phyloP scores from a whole-genome alignment of 2,888 invertebrate species.

The Trachelus stipa region DNA sequence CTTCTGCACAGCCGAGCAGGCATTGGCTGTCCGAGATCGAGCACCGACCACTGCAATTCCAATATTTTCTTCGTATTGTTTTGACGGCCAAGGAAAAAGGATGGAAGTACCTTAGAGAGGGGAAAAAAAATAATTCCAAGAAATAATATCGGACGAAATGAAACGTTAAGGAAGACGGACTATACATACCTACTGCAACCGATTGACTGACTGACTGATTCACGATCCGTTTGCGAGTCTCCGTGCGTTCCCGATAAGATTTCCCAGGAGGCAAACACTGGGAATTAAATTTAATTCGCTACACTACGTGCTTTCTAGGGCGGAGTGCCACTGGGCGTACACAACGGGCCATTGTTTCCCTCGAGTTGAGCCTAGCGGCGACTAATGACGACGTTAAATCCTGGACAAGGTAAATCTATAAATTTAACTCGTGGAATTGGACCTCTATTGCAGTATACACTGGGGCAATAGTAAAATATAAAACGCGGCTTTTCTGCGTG shows the following conservation, averaged over 20 bases:
- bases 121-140: background rate
- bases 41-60: background rate
- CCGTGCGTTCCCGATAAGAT: background rate
- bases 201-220: background rate
- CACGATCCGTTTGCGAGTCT: background rate
- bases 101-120: background rate
- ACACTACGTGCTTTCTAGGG: background rate
- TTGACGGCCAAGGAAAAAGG: background rate
- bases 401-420: background rate
- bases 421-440: background rate
- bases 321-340: background rate
- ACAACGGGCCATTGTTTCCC: background rate
- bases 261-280: background rate
- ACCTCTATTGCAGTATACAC: background rate
- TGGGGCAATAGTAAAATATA: background rate
- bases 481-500: background rate
- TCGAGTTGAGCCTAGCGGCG: background rate
- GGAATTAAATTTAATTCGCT: background rate
- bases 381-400: conserved; percentile 6
- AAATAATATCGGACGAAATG: background rate
- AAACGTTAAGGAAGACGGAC: background rate
- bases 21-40: background rate
- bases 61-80: background rate
- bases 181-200: background rate
- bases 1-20: background rate